Percentiles rank a stretch among this genome's conserved stretches.
These are phyloP conservation scores for Caerostris darwini DNA, from an alignment of 1,140 invertebrate species.

Conservation along the genomic window DNA sequence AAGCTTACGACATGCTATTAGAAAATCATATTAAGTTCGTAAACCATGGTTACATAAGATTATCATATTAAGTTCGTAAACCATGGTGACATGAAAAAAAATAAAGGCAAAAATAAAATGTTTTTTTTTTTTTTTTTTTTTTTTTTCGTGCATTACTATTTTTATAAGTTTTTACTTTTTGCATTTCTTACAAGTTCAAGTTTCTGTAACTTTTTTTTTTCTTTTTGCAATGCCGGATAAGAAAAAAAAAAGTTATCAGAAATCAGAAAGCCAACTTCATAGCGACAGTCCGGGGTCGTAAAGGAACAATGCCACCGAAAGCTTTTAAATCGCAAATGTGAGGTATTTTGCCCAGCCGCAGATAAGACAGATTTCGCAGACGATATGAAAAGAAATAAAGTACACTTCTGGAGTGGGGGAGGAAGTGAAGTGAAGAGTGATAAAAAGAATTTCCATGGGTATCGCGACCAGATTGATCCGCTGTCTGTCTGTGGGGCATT, in stretches of 20 bases:
- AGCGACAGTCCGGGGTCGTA: background rate
- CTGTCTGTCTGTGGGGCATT: background rate
- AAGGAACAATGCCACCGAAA: background rate
- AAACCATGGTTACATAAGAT: too few relatives aligned
- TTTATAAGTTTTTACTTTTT: too few relatives aligned
- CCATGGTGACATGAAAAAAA: too few relatives aligned
- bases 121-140: too few relatives aligned
- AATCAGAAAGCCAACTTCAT: background rate
- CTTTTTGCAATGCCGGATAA: too few relatives aligned
- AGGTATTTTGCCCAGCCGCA: background rate
- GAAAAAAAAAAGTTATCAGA: background rate
- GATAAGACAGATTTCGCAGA: background rate
- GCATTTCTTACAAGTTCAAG: too few relatives aligned
- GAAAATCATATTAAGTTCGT: too few relatives aligned
- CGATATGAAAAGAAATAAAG: background rate
- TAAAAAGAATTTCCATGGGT: background rate
- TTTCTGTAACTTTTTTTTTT: too few relatives aligned
- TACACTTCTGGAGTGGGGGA: background rate
- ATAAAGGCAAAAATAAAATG: too few relatives aligned
- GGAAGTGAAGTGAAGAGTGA: background rate
- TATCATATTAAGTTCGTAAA: too few relatives aligned
- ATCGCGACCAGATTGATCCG: conserved; percentile 8
- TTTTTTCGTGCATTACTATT: too few relatives aligned
- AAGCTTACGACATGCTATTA: too few relatives aligned
- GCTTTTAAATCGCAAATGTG: background rate